Conservation (phyloP, 2,797 vertebrate genomes). For the Galagoides demidoff region DNA sequence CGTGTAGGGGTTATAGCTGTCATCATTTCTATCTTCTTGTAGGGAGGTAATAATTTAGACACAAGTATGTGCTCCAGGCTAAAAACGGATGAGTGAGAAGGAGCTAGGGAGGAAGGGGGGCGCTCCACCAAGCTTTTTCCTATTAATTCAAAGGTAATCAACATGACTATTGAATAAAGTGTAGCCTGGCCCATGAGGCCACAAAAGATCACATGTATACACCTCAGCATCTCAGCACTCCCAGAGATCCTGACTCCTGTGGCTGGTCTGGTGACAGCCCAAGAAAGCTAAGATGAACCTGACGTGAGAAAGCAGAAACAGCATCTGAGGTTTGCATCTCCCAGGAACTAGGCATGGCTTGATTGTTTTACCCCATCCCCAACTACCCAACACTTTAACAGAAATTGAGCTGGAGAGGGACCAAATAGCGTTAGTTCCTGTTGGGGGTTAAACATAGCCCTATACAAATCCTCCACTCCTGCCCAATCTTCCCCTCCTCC, state of each 20-base stretch:
- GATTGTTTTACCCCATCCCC: background rate
- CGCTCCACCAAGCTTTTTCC: background rate
- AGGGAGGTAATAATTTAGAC: slow-evolving; percentile 76
- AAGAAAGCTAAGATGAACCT: background rate
- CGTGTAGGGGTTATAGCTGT: slow-evolving; percentile 62
- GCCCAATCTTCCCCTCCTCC: too few relatives aligned
- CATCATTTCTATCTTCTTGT: slow-evolving; percentile 75
- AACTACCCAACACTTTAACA: background rate
- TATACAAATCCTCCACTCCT: too few relatives aligned
- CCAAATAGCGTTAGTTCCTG: background rate
- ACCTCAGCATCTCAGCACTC: background rate
- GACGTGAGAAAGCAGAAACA: background rate
- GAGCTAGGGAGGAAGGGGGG: slow-evolving; percentile 38
- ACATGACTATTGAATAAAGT: slow-evolving; percentile 32
- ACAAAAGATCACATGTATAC: background rate
- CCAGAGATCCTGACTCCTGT: background rate
- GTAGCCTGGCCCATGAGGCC: background rate
- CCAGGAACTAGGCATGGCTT: background rate
- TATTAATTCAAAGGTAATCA: slow-evolving; percentile 58
- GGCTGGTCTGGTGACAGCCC: background rate
- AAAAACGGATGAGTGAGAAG: slow-evolving; percentile 72
- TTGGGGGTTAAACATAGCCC: too few relatives aligned
- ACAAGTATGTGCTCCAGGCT: slow-evolving; percentile 76
- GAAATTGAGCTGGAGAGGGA: background rate
- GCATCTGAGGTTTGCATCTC: background rate